Evolutionary conservation across 2,113 vertebrate genomes (phyloP).

Genomic region (Amia ocellicauda): DNA sequence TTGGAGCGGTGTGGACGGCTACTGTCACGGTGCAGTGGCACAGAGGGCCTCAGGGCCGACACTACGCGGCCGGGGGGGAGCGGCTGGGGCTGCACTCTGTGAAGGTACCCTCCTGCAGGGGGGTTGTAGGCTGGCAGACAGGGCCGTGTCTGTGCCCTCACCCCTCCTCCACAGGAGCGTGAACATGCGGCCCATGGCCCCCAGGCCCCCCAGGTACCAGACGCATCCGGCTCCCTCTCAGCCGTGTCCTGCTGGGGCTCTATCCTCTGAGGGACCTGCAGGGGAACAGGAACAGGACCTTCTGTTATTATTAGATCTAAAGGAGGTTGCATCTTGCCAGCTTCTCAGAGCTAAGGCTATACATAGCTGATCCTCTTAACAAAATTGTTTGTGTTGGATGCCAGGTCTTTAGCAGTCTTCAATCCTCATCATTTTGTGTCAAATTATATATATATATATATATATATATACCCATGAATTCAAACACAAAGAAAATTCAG

Average conservation of each 20-base stretch:
- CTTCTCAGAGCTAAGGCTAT: no score
- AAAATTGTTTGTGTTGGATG: no score
- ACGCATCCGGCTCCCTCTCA: slow-evolving; percentile 43
- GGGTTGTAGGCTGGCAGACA: slow-evolving; percentile 71
- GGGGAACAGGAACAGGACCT: slow-evolving; percentile 20
- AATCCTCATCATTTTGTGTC: no score
- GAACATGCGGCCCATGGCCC: slow-evolving; percentile 88
- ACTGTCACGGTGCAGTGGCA: slow-evolving; percentile 61
- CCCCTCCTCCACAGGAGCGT: slow-evolving; percentile 79
- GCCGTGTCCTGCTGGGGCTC: slow-evolving; percentile 51
- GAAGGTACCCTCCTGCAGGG: slow-evolving; percentile 33
- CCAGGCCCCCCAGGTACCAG: slow-evolving; percentile 84
- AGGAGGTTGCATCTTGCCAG: no score
- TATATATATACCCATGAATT: no score
- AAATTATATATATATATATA: no score
- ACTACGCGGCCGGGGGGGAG: slow-evolving; percentile 57
- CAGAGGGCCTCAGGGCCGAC: slow-evolving; percentile 74
- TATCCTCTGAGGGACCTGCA: slow-evolving; percentile 79
- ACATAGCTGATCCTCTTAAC: no score
- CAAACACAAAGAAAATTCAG: no score
- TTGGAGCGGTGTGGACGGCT: slow-evolving; percentile 35
- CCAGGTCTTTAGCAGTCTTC: no score
- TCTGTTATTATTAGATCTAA: not conserved
- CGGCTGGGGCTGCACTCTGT: slow-evolving; percentile 40
- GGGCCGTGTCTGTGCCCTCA: slow-evolving; percentile 81